A percentile compares a stretch with the other conserved stretches of the same genome.
Conservation (phyloP, 2,888 invertebrate genomes). For the Epiblema foenella region DNA sequence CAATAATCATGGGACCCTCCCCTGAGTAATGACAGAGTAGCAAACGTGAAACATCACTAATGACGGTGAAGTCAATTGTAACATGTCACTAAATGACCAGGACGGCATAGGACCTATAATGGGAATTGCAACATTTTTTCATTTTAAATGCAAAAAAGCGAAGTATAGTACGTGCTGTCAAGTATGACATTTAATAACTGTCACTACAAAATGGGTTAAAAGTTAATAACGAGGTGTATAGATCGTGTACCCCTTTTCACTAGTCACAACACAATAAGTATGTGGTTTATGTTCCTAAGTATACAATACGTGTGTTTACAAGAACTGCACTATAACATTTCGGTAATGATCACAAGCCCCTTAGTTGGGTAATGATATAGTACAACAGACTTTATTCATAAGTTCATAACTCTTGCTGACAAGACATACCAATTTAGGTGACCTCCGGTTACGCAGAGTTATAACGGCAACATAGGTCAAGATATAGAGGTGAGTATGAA, state of each 20-base stretch:
- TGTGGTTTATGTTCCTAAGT: background rate
- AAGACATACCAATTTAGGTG: background rate
- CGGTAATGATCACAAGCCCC: background rate
- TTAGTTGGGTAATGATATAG: conserved; percentile 25
- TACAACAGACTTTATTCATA: background rate
- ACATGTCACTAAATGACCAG: conserved; percentile 17
- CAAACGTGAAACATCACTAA: conserved; percentile 50
- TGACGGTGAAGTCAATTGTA: conserved; percentile 27
- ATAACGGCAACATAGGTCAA: background rate
- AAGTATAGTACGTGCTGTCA: background rate
- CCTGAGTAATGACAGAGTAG: conserved; percentile 47
- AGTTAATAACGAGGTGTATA: background rate
- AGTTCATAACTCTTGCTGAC: background rate
- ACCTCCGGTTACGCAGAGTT: background rate
- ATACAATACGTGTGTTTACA: background rate
- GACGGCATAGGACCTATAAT: background rate
- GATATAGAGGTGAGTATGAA: background rate
- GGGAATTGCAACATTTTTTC: background rate
- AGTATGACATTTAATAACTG: background rate
- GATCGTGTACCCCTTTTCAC: background rate
- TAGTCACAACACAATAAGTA: background rate
- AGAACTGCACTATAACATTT: background rate
- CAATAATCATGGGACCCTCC: conserved; percentile 43
- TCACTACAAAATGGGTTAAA: background rate
- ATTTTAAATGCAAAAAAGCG: background rate